Evolutionary conservation across 2,113 vertebrate genomes (phyloP).

Genomic region (Chionis minor): DNA sequence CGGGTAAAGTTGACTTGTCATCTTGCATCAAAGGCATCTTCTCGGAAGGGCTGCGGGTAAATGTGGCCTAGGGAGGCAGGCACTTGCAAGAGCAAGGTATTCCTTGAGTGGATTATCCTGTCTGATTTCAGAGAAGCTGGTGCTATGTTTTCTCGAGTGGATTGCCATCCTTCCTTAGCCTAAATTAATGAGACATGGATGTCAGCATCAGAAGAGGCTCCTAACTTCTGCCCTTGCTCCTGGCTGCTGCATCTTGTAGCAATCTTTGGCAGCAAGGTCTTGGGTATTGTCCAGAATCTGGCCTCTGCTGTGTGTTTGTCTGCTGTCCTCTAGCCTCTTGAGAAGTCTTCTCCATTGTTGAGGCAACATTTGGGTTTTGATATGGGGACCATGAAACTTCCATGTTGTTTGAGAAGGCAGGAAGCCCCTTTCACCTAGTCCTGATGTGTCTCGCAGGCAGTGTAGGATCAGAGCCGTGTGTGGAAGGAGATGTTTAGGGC

Average conservation of each 20-base stretch:
- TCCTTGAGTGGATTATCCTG: background rate
- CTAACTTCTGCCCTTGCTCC: background rate
- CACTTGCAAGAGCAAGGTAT: background rate
- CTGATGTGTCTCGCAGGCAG: background rate
- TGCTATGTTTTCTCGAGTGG: background rate
- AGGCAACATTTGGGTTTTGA: background rate
- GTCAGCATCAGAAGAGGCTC: background rate
- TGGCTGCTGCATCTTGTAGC: background rate
- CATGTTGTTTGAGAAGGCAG: background rate
- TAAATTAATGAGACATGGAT: background rate
- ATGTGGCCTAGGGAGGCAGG: background rate
- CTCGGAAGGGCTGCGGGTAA: background rate
- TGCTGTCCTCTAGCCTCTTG: background rate
- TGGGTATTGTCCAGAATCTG: background rate
- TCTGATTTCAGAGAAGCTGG: background rate
- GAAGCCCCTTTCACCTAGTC: background rate
- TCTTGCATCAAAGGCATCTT: background rate
- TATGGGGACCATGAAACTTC: background rate
- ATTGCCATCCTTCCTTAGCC: background rate
- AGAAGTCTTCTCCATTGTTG: background rate
- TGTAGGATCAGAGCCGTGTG: background rate
- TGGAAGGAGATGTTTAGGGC: background rate
- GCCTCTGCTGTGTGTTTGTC: background rate
- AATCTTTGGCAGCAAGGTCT: background rate
- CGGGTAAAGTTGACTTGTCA: slow-evolving; percentile 69